Conservation (phyloP, 2,797 vertebrate genomes). For the Aphelocoma californica region DNA sequence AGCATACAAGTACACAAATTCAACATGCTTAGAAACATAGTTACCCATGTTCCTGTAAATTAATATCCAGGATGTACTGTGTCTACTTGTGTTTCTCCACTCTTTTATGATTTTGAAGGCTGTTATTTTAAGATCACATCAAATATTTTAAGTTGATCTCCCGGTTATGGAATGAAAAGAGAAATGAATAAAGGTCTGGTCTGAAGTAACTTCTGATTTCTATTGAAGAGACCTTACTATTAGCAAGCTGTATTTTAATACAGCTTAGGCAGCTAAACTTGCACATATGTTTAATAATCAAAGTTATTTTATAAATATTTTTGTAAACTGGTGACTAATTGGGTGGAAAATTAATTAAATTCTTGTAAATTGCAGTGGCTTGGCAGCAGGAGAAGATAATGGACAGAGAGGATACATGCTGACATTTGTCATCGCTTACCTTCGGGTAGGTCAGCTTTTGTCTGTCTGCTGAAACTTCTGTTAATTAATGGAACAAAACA, state of each 20-base stretch:
- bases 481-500: background rate
- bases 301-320: background rate
- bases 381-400: constrained; percentile 99
- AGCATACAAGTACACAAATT: background rate
- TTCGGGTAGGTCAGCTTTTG: constrained; percentile 87
- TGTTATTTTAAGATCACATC: background rate
- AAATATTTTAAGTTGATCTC: background rate
- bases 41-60: background rate
- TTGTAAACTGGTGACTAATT: background rate
- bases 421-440: constrained; percentile 97
- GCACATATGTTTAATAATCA: background rate
- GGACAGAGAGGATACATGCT: constrained; percentile 99
- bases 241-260: background rate
- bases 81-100: background rate
- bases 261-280: background rate
- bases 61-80: background rate
- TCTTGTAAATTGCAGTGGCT: constrained; percentile 84
- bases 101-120: background rate
- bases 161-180: background rate
- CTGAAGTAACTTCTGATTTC: background rate
- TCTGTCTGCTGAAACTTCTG: constrained; percentile 14
- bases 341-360: constrained; percentile 22
- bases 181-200: background rate
- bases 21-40: background rate
- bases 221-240: background rate